These are phyloP conservation scores for Ericerus pela DNA, from an alignment of 1,140 invertebrate genomes.

Conservation along the genomic window DNA sequence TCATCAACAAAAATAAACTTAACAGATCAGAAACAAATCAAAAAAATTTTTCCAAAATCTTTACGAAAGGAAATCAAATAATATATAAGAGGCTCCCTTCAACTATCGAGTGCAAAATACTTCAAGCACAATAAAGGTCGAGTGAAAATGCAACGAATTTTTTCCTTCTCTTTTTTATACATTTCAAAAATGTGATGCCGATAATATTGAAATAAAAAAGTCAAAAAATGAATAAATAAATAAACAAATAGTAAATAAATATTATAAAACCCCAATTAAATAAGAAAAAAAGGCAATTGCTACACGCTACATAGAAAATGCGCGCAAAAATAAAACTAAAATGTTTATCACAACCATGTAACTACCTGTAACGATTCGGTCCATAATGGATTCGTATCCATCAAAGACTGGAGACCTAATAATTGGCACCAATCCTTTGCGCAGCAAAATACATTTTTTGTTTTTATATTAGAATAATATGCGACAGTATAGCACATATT, in stretches of 20 bases:
- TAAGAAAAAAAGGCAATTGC: background rate
- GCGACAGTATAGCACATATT: no score
- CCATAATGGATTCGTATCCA: conserved; percentile 58
- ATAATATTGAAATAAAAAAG: background rate
- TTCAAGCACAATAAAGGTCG: no score
- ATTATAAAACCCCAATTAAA: background rate
- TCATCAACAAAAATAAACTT: no score
- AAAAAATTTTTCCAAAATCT: no score
- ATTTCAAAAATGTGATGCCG: background rate
- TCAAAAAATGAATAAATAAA: conserved; percentile 22
- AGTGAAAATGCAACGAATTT: no score
- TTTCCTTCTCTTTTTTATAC: background rate
- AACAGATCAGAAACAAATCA: no score
- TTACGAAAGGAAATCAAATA: no score
- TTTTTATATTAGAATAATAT: background rate
- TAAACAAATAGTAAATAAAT: background rate
- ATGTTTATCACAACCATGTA: no score
- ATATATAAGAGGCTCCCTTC: no score
- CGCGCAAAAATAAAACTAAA: no score
- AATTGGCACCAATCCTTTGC: conserved; percentile 58
- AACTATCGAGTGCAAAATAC: no score
- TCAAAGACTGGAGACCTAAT: conserved; percentile 48
- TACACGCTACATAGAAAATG: no score
- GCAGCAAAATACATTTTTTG: conserved; percentile 5
- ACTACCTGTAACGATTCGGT: conserved; percentile 59